Conservation (phyloP, 2,797 vertebrate genomes). For the Danio choprae region DNA sequence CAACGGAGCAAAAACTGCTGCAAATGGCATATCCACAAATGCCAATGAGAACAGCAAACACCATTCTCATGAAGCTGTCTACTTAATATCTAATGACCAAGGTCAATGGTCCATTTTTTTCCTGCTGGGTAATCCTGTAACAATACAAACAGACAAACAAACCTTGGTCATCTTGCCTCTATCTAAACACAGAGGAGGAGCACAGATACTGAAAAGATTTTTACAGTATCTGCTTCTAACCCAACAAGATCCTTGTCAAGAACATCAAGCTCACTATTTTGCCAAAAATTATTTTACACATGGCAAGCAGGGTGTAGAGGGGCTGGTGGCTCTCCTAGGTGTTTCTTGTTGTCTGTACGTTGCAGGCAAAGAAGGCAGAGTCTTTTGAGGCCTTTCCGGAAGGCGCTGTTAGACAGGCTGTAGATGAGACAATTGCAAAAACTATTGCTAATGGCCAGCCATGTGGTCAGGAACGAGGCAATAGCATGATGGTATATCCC, state of each 20-base stretch:
- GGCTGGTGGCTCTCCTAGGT: conserved; percentile 78
- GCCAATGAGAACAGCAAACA: neutral
- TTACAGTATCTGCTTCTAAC: conserved; percentile 25
- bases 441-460: conserved; percentile 99
- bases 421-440: conserved; percentile 99
- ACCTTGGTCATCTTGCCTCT: conserved; percentile 1
- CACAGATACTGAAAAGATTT: conserved; percentile 21
- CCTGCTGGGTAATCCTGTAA: conserved; percentile 12
- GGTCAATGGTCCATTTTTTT: conserved; percentile 22
- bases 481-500: conserved; percentile 85
- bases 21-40: neutral
- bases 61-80: conserved; percentile 12
- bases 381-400: conserved; percentile 94
- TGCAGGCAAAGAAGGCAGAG: conserved; percentile 91
- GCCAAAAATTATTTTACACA: conserved; percentile 66
- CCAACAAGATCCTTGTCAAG: conserved; percentile 4
- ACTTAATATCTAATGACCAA: neutral
- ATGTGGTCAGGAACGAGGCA: conserved; percentile 95
- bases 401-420: conserved; percentile 97
- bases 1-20: conserved; percentile 10
- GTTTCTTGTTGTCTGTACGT: conserved; percentile 83
- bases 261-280: conserved; percentile 53
- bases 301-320: conserved; percentile 77
- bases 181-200: conserved; percentile 25
- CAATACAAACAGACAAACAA: conserved; percentile 11